Evolutionary conservation across 2,888 invertebrate species (phyloP).

Genomic region (Pyralis farinalis): DNA sequence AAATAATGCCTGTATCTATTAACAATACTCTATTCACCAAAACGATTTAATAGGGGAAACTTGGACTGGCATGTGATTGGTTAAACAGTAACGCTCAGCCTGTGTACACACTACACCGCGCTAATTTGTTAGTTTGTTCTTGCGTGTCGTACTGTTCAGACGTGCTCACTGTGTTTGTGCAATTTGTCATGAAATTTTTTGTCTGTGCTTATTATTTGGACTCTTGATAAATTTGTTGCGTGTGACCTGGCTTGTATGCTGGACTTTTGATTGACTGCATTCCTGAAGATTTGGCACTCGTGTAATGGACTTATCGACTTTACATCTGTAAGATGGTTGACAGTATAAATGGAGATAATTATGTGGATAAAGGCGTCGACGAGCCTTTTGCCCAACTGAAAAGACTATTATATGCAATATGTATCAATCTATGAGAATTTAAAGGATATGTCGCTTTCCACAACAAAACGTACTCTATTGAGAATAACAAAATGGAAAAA

Average conservation of each 20-base stretch:
- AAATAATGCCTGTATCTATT: too few relatives aligned
- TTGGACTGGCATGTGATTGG: neutral
- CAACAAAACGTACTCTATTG: too few relatives aligned
- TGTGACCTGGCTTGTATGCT: too few relatives aligned
- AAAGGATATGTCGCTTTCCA: too few relatives aligned
- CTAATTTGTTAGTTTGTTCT: neutral
- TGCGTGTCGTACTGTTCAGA: too few relatives aligned
- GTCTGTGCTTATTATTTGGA: too few relatives aligned
- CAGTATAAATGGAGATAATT: neutral
- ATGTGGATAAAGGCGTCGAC: neutral
- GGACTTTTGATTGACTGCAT: too few relatives aligned
- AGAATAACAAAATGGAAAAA: too few relatives aligned
- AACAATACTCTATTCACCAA: neutral
- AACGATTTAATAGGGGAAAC: neutral
- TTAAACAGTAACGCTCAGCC: neutral
- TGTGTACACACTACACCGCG: neutral
- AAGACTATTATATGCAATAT: neutral
- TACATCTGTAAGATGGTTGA: neutral
- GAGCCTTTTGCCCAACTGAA: neutral
- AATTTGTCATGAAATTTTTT: too few relatives aligned
- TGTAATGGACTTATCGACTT: neutral
- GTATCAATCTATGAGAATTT: neutral
- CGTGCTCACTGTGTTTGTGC: too few relatives aligned
- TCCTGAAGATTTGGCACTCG: neutral
- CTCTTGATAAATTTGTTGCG: too few relatives aligned